Evolutionary conservation across 2,797 vertebrate species (phyloP).

Genomic region (Cygnus olor): DNA sequence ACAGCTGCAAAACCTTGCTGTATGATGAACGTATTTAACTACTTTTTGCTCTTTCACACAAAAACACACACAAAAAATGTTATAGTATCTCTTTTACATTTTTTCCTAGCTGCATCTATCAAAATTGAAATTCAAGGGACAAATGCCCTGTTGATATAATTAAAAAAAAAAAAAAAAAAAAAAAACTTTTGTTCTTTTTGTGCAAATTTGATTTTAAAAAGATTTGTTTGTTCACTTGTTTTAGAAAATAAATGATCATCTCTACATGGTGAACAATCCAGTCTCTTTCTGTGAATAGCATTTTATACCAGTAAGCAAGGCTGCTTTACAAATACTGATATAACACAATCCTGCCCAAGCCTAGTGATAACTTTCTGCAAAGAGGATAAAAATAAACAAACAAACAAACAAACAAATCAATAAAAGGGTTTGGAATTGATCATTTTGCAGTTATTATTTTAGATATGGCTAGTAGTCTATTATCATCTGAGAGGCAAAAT

Average conservation of each 20-base stretch:
- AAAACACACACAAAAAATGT: background rate
- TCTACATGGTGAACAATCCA: background rate
- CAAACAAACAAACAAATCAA: background rate
- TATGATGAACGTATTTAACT: background rate
- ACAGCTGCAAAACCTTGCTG: background rate
- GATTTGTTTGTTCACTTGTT: background rate
- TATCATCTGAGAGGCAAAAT: slow-evolving; percentile 49
- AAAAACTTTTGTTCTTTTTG: background rate
- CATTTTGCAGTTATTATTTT: slow-evolving; percentile 50
- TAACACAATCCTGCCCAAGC: background rate
- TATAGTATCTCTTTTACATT: background rate
- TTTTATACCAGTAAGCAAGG: background rate
- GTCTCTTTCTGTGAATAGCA: background rate
- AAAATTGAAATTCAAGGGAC: background rate
- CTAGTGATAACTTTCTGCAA: background rate
- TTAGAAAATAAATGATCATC: background rate
- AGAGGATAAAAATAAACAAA: background rate
- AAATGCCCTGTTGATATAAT: background rate
- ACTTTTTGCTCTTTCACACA: background rate
- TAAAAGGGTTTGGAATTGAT: slow-evolving; percentile 6
- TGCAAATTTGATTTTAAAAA: background rate
- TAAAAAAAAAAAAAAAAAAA: background rate
- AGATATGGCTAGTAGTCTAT: slow-evolving; percentile 12
- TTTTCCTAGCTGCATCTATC: background rate
- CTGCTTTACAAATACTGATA: background rate